phyloP scores from a whole-genome alignment of 2,888 invertebrate species.

The Gastracanthus pulcherrimus region DNA sequence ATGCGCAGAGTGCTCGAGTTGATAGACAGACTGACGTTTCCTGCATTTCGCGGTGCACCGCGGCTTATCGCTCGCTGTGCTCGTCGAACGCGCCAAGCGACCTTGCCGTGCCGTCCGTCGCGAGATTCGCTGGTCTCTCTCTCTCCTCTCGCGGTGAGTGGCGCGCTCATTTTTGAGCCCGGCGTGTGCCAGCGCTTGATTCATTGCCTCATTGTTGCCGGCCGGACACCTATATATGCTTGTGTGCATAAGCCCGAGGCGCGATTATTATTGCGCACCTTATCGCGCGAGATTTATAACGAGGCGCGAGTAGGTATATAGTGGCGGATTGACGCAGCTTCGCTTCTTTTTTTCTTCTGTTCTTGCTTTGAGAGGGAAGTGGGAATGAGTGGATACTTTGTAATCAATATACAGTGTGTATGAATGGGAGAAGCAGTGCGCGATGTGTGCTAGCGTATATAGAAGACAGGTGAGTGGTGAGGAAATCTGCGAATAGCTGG shows the following conservation, averaged over 20 bases:
- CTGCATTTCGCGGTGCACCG: constrained; percentile 31
- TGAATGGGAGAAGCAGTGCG: too few relatives aligned
- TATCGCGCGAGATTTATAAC: constrained; percentile 9
- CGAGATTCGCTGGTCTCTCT: too few relatives aligned
- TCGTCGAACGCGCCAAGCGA: constrained; percentile 7
- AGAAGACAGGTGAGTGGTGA: too few relatives aligned
- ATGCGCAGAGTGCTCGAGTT: neutral
- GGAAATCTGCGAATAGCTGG: too few relatives aligned
- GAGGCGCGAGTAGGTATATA: neutral
- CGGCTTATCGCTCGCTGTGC: constrained; percentile 13
- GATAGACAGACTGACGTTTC: constrained; percentile 42
- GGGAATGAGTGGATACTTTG: too few relatives aligned
- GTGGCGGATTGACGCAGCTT: neutral
- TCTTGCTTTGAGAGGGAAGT: too few relatives aligned
- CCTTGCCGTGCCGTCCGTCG: neutral
- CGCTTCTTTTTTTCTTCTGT: too few relatives aligned
- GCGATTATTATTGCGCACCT: constrained; percentile 2
- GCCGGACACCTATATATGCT: neutral
- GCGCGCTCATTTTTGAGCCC: constrained; percentile 8
- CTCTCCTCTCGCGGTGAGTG: too few relatives aligned
- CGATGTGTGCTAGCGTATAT: too few relatives aligned
- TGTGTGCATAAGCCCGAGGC: too few relatives aligned
- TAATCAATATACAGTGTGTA: neutral
- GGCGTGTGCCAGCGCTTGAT: neutral
- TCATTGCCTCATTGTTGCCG: constrained; percentile 6